Percentiles rank a stretch among this genome's conserved stretches.
These are phyloP conservation scores for Antheraea assamensis DNA, from an alignment of 2,888 invertebrate species.

Conservation along the genomic window DNA sequence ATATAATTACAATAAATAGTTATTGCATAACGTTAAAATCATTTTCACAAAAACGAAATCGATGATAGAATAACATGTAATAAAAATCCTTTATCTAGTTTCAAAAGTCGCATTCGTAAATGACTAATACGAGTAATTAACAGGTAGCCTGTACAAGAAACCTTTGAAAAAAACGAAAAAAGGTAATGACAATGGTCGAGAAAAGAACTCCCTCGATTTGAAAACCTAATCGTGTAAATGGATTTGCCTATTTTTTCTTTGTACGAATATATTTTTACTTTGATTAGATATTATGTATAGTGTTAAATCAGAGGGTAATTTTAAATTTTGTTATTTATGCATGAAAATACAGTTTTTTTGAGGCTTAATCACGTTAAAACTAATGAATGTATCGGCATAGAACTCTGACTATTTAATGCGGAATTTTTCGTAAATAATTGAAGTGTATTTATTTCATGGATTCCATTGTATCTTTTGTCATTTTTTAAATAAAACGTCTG, in stretches of 20 bases:
- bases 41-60: neutral
- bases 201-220: neutral
- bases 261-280: neutral
- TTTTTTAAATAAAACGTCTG: too few species aligned
- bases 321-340: neutral
- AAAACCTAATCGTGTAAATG: conserved; percentile 1
- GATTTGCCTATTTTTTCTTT: neutral
- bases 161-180: conserved; percentile 6
- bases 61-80: neutral
- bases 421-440: too few species aligned
- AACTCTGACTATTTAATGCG: too few species aligned
- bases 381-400: too few species aligned
- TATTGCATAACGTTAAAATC: too few species aligned
- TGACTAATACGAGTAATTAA: conserved; percentile 5
- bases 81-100: neutral
- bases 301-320: neutral
- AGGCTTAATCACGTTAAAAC: too few species aligned
- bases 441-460: too few species aligned
- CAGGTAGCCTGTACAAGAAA: neutral
- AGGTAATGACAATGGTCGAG: neutral
- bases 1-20: too few species aligned
- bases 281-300: neutral
- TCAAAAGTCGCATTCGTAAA: neutral
- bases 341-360: neutral
- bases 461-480: too few species aligned